Conservation (phyloP, 2,113 vertebrate species). For the Alligator sinensis region DNA sequence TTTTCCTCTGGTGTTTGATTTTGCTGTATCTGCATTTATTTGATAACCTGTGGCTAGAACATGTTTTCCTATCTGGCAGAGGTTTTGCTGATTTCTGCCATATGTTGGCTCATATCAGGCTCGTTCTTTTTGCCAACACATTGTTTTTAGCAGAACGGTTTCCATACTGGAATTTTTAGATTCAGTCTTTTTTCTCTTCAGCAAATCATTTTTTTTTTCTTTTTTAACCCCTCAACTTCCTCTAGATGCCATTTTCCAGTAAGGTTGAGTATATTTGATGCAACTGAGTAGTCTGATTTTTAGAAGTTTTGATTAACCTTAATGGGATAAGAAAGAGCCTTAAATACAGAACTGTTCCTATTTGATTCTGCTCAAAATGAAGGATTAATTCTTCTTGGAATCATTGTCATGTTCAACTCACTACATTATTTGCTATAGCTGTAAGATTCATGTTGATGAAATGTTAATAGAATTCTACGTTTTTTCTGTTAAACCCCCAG, state of each 20-base stretch:
- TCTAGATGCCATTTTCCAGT: not conserved
- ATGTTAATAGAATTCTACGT: not conserved
- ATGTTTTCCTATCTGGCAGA: slow-evolving; percentile 11
- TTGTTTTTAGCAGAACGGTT: not conserved
- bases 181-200: not conserved
- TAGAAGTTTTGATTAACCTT: not conserved
- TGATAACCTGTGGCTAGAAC: slow-evolving; percentile 46
- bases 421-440: not conserved
- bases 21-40: slow-evolving; percentile 51
- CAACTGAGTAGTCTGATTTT: not conserved
- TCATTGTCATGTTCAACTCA: not conserved
- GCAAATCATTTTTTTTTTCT: not conserved
- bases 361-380: not conserved
- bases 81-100: slow-evolving; percentile 31
- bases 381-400: not conserved
- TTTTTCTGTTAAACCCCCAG: not conserved
- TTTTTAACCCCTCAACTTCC: not conserved
- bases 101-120: slow-evolving; percentile 5
- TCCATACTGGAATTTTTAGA: not conserved
- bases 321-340: not conserved
- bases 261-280: not conserved
- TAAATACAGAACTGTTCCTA: not conserved
- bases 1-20: slow-evolving; percentile 37
- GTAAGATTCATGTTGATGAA: not conserved
- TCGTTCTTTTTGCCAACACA: not conserved